Percentiles rank a stretch among this genome's conserved stretches.
phyloP scores from a whole-genome alignment of 2,113 vertebrate species.

The Tragelaphus imberbis region DNA sequence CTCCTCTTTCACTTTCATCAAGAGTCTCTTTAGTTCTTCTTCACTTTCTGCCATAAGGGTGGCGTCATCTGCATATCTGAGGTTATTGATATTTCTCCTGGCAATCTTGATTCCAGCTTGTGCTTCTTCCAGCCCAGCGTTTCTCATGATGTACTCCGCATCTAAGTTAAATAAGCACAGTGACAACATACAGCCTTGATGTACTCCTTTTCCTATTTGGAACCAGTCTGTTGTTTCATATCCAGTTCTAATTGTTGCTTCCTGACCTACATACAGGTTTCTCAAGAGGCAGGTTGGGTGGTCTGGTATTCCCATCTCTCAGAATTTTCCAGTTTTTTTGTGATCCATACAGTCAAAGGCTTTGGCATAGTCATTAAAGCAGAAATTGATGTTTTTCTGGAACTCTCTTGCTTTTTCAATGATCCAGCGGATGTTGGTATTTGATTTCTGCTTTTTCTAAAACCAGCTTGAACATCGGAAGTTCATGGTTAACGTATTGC shows the following conservation, averaged over 20 bases:
- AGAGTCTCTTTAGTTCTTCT: not conserved
- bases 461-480: not conserved
- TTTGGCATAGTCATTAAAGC: not conserved
- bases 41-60: not conserved
- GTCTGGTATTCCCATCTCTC: not conserved
- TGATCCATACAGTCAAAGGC: not conserved
- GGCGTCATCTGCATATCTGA: not conserved
- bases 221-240: not conserved
- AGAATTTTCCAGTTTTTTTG: not conserved
- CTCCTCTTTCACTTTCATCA: not conserved
- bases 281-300: not conserved
- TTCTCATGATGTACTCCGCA: not conserved
- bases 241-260: not conserved
- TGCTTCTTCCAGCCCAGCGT: not conserved
- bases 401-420: not conserved
- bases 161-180: not conserved
- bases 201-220: not conserved
- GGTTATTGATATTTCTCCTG: not conserved
- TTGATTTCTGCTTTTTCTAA: not conserved
- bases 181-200: not conserved
- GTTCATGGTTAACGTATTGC: accelerated
- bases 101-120: not conserved
- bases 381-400: not conserved
- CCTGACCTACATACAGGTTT: not conserved
- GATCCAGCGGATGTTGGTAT: not conserved